Conservation (phyloP, 2,113 vertebrate genomes). For the Antechinus stuartii region DNA sequence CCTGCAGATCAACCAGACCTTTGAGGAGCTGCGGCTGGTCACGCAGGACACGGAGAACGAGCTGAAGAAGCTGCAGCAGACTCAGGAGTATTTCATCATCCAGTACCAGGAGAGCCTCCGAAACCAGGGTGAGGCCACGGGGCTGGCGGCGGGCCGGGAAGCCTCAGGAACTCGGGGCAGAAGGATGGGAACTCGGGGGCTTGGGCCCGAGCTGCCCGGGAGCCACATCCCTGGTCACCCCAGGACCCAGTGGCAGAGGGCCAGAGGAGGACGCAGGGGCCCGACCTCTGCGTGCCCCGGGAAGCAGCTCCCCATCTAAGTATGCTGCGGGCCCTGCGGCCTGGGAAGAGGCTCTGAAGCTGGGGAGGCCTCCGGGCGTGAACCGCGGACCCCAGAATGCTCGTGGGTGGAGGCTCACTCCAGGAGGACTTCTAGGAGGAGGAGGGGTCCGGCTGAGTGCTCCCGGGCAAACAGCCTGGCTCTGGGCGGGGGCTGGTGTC, state of each 20-base stretch:
- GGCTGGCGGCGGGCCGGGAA: neutral
- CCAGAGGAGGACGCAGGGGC: neutral
- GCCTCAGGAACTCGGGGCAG: neutral
- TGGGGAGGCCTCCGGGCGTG: no score
- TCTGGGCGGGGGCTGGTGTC: neutral
- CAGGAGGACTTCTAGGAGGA: neutral
- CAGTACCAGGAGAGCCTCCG: conserved; percentile 98
- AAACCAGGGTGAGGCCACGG: conserved; percentile 84
- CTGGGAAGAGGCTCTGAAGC: neutral
- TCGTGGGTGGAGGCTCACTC: neutral
- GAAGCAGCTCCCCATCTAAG: neutral
- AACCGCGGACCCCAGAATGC: no score
- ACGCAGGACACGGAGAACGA: conserved; percentile 96
- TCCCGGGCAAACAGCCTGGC: no score
- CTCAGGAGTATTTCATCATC: conserved; percentile 99
- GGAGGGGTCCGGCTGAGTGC: neutral
- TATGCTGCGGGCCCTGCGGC: fast-evolving
- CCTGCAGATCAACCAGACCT: conserved; percentile 97
- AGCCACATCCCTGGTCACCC: neutral
- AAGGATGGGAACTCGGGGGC: neutral
- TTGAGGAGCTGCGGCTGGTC: conserved; percentile 95
- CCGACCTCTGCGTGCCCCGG: neutral
- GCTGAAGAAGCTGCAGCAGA: conserved; percentile 96
- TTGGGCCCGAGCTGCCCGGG: neutral
- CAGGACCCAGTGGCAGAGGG: neutral